Base-by-base conservation (phyloP, 2,888 invertebrate species). In the Dione juno region DNA sequence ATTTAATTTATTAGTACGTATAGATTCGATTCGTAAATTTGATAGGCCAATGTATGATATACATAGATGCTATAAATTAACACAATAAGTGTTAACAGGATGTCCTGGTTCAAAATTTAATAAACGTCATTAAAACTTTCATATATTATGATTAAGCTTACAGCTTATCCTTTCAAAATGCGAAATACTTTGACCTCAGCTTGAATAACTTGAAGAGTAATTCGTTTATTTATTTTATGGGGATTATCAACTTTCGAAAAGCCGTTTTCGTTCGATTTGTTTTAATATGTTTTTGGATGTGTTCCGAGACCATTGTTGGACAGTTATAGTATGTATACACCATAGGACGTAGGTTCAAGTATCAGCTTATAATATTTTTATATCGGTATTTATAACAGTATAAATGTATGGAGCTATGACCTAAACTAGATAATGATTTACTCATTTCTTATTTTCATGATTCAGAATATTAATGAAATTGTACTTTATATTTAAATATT, bases 171-270 rank as follows among this genome's bases (percentile, higher is more conserved):
- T 57, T 57, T 7, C 37, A 54, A 57, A 40, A 57, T 40, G 57
- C 37, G 13, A 7, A 16, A n/a, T 37, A 57, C 37, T 57, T 11
- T 37, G 57, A 57, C 57, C 57, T 16, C 57, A 57, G 37, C 16
- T 40, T 11, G 57, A 57, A 40, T 16, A 11, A 40, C 16, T 1
- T 11, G 16, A 57, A 57, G 57, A 40, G 37, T 37, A 57, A 57
- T 54, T 40, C 57, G 57, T 57, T 57, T 57, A 57, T 57, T 37
- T 40, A 40, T 57, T 57, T 57, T 57, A 57, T 57, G 57, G 16
- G 57, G 37, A 37, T 37, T 57, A 57, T 57, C 37, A 40, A 37
- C 57, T 57, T 57, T 57, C 57, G 10, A 57, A 57, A 40, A 40
- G 11, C 10, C 35, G 16, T 54, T 35, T 35, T 54, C n/a, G 14